Evolutionary conservation across 2,113 vertebrate species (phyloP).

Genomic region (zebrafish (Danio rerio)): GRCz12tu NC_133182.1:5189501-5190000

Average conservation of each 20-base stretch:
- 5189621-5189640: conserved; percentile 73
- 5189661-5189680: conserved; percentile 68
- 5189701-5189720: conserved; percentile 63
- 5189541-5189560: background rate
- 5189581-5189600: conserved; percentile 88
- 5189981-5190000: too few relatives aligned
- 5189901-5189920: too few relatives aligned
- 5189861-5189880: too few relatives aligned
- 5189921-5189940: too few relatives aligned
- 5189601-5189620: conserved; percentile 76
- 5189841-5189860: too few relatives aligned
- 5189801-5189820: too few relatives aligned
- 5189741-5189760: conserved; percentile 88
- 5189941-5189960: too few relatives aligned
- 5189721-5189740: conserved; percentile 88
- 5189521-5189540: too few relatives aligned
- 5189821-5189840: too few relatives aligned
- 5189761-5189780: conserved; percentile 62
- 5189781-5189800: background rate
- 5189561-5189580: conserved; percentile 82
- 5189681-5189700: conserved; percentile 73
- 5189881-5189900: too few relatives aligned
- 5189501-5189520: too few relatives aligned
- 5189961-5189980: too few relatives aligned
- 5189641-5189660: conserved; percentile 59